A percentile compares a stretch with the other conserved stretches of the same genome.
Conservation (phyloP, 2,113 vertebrate genomes). For the Delphinapterus leucas region DNA sequence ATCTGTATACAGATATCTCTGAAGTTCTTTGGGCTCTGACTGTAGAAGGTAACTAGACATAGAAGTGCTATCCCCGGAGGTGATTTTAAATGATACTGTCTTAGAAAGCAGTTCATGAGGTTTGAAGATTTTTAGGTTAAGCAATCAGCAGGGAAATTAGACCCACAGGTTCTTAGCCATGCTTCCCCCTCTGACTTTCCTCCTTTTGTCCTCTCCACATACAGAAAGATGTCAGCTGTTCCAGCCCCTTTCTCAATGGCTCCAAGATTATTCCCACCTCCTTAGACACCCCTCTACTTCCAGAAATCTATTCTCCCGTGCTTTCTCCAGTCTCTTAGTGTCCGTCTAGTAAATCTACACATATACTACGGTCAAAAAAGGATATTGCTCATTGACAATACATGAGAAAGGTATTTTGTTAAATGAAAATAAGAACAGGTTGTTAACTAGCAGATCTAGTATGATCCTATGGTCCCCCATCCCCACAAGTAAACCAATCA, state of each 20-base stretch:
- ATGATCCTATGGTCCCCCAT: neutral
- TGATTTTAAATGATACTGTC: neutral
- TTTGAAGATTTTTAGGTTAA: conserved; percentile 20
- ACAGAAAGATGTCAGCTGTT: neutral
- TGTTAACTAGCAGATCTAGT: neutral
- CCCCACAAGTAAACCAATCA: neutral
- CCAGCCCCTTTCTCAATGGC: neutral
- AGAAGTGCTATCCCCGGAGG: neutral
- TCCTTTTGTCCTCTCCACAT: neutral
- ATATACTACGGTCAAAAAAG: neutral
- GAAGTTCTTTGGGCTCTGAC: neutral
- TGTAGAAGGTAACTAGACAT: neutral
- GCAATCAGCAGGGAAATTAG: neutral
- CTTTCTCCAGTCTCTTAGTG: neutral
- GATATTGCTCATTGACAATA: neutral
- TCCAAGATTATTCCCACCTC: neutral
- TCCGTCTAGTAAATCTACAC: neutral
- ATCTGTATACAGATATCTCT: neutral
- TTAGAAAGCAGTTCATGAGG: neutral
- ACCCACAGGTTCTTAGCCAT: neutral
- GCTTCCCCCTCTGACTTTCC: neutral
- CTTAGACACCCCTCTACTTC: neutral
- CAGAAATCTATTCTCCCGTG: neutral
- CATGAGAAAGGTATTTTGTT: neutral
- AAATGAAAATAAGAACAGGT: neutral